Conservation (phyloP, 2,888 invertebrate genomes). For the Parnassius smintheus region DNA sequence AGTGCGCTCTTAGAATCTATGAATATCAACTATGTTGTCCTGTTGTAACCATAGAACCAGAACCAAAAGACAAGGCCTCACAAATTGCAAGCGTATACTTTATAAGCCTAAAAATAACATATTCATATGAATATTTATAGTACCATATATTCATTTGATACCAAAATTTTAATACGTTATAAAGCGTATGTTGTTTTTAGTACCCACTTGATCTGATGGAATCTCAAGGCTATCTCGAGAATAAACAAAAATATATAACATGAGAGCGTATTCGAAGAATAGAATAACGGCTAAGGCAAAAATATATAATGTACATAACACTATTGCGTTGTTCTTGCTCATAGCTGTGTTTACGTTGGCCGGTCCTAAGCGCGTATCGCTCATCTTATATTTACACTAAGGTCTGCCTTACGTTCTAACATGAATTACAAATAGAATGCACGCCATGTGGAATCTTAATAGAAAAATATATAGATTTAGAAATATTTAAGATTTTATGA, state of each 20-base stretch:
- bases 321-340: constrained; percentile 33
- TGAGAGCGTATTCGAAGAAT: constrained; percentile 17
- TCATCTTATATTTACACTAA: constrained; percentile 49
- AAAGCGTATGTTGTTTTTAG: neutral
- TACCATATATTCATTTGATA: no score
- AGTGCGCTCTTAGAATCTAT: no score
- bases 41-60: no score
- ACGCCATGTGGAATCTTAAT: constrained; percentile 16
- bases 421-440: constrained; percentile 42
- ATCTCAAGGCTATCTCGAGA: constrained; percentile 1
- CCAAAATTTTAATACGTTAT: no score
- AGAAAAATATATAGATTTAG: constrained; percentile 14
- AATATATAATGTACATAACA: constrained; percentile 30
- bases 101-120: no score
- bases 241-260: constrained; percentile 17
- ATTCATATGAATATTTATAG: no score
- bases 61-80: no score
- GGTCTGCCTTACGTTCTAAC: constrained; percentile 34
- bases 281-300: constrained; percentile 20
- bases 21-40: no score
- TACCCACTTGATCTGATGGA: neutral
- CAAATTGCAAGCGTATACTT: no score
- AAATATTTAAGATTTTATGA: no score
- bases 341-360: constrained; percentile 43
- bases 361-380: constrained; percentile 37